These are phyloP conservation scores for Terrapene triunguis DNA, from an alignment of 2,113 vertebrate species.

Conservation along the genomic window DNA sequence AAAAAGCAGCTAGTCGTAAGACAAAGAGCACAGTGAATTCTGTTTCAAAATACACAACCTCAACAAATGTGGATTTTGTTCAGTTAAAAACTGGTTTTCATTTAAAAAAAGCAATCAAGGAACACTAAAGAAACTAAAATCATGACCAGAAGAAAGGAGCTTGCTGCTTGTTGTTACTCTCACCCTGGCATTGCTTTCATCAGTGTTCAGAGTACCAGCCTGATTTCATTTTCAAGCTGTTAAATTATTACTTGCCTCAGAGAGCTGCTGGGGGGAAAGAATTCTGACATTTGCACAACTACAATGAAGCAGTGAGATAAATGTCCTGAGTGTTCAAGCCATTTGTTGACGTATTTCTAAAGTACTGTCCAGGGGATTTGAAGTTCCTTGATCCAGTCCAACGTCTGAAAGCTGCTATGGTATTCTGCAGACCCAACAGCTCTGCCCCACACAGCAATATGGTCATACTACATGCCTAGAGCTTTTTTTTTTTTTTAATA, in stretches of 20 bases:
- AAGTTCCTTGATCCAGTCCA: background rate
- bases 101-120: background rate
- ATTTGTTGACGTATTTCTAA: constrained; percentile 8
- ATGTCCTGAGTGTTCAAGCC: background rate
- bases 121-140: background rate
- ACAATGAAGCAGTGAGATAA: background rate
- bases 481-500: background rate
- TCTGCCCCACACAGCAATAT: rapidly evolving
- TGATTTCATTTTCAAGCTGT: constrained; percentile 39
- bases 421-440: background rate
- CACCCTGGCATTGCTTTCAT: constrained; percentile 16
- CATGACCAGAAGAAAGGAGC: background rate
- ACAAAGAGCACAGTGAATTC: constrained; percentile 31
- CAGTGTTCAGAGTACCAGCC: constrained; percentile 2
- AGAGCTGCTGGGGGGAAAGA: background rate
- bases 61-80: constrained; percentile 12
- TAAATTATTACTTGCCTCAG: constrained; percentile 31
- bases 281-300: background rate
- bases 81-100: background rate
- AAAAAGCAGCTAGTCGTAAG: background rate
- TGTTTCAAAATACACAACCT: constrained; percentile 21
- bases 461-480: background rate
- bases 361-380: background rate
- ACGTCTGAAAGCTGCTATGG: rapidly evolving
- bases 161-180: background rate